Percentiles rank a stretch among this genome's conserved stretches.
phyloP scores from a whole-genome alignment of 2,888 invertebrate genomes.

The Nemotelus pantherinus region DNA sequence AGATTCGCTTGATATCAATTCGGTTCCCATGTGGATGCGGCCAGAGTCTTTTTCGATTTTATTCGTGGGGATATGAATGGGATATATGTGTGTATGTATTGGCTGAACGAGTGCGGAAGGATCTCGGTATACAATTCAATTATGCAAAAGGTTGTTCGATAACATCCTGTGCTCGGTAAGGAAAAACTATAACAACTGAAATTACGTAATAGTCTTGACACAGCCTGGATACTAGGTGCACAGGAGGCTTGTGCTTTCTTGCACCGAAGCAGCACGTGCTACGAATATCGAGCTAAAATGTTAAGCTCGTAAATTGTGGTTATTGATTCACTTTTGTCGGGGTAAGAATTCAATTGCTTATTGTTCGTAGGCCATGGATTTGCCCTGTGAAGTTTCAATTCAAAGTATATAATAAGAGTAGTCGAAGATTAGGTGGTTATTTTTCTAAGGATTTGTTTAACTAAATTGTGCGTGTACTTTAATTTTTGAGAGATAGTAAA shows the following conservation, averaged over 20 bases:
- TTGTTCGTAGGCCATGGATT: no score
- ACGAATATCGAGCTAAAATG: neutral
- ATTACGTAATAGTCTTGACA: neutral
- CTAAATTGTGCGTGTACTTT: no score
- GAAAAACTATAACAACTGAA: neutral
- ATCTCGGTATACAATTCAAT: neutral
- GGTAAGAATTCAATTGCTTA: no score
- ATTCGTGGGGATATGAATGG: neutral
- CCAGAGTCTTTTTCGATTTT: neutral
- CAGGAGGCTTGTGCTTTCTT: neutral
- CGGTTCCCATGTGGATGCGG: neutral
- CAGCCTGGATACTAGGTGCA: neutral
- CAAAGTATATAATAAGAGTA: no score
- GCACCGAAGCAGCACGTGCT: neutral
- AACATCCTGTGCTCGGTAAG: neutral
- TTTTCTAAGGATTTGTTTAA: no score
- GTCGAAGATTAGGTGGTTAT: no score
- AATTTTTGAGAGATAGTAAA: no score
- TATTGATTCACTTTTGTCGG: no score
- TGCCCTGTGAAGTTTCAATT: no score
- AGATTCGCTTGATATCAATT: neutral
- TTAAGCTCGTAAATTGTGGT: no score
- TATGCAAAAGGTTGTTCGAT: constrained; percentile 19
- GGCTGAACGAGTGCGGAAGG: neutral
- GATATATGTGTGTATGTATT: neutral